These are phyloP conservation scores for Oreochromis grahami DNA, from an alignment of 2,797 vertebrate genomes.

Conservation along the genomic window DNA sequence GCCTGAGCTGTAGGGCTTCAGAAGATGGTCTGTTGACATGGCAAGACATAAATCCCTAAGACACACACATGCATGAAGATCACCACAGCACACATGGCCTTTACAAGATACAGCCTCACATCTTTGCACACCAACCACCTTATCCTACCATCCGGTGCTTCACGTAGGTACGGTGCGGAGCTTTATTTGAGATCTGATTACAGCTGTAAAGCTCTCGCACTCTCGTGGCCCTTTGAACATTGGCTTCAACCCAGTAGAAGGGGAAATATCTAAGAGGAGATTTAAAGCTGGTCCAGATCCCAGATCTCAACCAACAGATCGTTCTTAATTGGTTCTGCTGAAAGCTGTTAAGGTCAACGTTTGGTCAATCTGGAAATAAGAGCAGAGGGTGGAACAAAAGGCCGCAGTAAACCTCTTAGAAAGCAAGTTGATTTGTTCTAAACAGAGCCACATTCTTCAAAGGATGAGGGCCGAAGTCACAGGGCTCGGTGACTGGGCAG, in stretches of 20 bases:
- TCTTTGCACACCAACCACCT: not conserved
- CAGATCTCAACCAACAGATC: not conserved
- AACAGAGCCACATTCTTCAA: conserved; percentile 50
- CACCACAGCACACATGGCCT: not conserved
- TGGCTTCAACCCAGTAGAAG: not conserved
- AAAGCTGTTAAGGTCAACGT: conserved; percentile 4
- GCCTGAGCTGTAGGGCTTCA: not conserved
- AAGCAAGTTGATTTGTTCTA: conserved; percentile 38
- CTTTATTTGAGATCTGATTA: not conserved
- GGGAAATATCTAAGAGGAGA: not conserved
- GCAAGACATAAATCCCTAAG: conserved; percentile 28
- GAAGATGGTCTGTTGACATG: conserved; percentile 51
- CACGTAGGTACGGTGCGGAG: not conserved
- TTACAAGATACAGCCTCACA: not conserved
- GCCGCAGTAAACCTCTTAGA: conserved; percentile 61
- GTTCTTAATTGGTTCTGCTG: conserved; percentile 10
- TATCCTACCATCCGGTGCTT: not conserved
- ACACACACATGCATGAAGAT: not conserved
- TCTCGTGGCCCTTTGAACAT: not conserved
- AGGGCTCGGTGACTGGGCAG: conserved; percentile 34
- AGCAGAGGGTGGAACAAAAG: conserved; percentile 16
- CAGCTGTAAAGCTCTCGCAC: not conserved
- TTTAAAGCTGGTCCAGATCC: not conserved
- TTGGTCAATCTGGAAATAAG: conserved; percentile 18
- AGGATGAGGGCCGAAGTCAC: conserved; percentile 51